phyloP scores from a whole-genome alignment of 1,140 invertebrate genomes.

The Solenopsis invicta region DNA sequence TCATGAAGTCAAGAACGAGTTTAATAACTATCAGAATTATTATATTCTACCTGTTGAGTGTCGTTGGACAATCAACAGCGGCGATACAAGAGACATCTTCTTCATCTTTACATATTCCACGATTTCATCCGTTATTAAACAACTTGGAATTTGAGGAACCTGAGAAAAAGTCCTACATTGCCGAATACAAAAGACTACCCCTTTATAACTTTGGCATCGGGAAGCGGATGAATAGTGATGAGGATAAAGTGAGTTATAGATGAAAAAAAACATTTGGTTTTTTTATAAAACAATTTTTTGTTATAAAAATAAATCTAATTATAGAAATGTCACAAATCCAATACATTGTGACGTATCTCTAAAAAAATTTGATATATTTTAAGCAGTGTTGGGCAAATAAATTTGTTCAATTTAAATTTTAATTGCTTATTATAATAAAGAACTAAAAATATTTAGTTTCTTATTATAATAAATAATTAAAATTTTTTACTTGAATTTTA shows the following conservation, averaged over 20 bases:
- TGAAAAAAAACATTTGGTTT: neutral
- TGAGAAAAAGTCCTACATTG: conserved; percentile 89
- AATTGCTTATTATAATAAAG: too few species aligned
- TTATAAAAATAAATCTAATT: neutral
- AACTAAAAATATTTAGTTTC: too few species aligned
- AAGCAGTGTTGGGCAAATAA: too few species aligned
- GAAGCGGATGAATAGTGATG: conserved; percentile 83
- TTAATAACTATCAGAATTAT: conserved; percentile 65
- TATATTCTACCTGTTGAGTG: conserved; percentile 74
- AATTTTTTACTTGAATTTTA: too few species aligned
- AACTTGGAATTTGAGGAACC: conserved; percentile 50
- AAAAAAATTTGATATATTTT: neutral
- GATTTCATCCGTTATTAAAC: conserved; percentile 44
- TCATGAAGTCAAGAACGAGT: conserved; percentile 46
- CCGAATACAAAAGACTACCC: conserved; percentile 90
- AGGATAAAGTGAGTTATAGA: conserved; percentile 66
- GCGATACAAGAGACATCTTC: conserved; percentile 75
- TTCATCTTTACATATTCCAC: conserved; percentile 59
- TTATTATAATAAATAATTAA: too few species aligned
- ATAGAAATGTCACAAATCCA: neutral
- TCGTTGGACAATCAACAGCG: conserved; percentile 66
- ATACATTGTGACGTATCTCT: neutral
- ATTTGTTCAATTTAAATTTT: too few species aligned
- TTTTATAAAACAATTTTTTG: neutral
- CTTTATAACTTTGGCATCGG: conserved; percentile 90